phyloP scores from a whole-genome alignment of 2,113 vertebrate species.

The Pygoscelis adeliae region DNA sequence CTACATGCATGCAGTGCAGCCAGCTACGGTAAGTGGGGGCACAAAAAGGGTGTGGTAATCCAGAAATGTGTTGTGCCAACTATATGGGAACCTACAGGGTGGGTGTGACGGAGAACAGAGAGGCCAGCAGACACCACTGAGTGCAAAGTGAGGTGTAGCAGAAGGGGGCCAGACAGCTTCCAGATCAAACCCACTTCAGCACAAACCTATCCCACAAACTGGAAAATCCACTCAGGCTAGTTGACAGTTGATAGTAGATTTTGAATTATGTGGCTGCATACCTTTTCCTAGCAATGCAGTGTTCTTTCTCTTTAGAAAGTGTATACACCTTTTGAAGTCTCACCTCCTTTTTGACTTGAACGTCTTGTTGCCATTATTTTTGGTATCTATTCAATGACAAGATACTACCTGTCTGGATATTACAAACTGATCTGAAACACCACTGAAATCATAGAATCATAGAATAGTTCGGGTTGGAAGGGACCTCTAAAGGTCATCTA shows the following conservation, averaged over 20 bases:
- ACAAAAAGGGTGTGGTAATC: not conserved
- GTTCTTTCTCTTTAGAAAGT: not conserved
- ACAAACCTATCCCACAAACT: not conserved
- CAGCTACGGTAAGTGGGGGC: not conserved
- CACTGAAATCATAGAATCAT: not conserved
- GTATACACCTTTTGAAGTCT: not conserved
- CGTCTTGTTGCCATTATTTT: not conserved
- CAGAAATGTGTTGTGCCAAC: not conserved
- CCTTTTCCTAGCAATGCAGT: not conserved
- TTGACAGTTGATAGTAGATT: not conserved
- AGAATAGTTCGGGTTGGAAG: too few relatives aligned
- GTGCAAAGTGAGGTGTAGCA: not conserved
- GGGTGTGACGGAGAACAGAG: not conserved
- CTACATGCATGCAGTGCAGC: not conserved
- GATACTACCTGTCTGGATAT: not conserved
- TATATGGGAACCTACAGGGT: accelerated
- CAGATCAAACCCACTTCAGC: not conserved
- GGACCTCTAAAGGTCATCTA: too few relatives aligned
- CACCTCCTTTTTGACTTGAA: not conserved
- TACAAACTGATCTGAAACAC: not conserved
- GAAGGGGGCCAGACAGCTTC: not conserved
- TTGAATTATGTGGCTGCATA: not conserved
- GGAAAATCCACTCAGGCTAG: not conserved
- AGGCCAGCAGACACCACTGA: not conserved
- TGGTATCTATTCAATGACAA: not conserved